Percentiles rank a stretch among this genome's conserved stretches.
Conservation (phyloP, 2,888 invertebrate species). For the Neria commutata region DNA sequence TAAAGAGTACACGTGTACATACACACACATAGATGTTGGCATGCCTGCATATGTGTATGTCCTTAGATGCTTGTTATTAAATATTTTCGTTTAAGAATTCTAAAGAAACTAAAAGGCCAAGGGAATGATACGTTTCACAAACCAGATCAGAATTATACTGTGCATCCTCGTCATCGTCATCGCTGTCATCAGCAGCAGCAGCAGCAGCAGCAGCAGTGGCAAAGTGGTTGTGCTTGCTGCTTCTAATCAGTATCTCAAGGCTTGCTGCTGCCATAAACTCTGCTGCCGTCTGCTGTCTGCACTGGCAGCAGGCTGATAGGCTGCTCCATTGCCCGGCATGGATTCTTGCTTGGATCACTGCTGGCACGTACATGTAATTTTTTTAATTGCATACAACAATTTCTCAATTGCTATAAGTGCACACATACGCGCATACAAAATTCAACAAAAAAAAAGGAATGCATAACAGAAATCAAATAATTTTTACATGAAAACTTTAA, state of each 20-base stretch:
- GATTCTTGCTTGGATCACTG: neutral
- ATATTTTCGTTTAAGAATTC: constrained; percentile 21
- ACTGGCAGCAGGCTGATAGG: constrained; percentile 18
- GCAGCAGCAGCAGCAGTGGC: constrained; percentile 10
- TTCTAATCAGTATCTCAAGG: constrained; percentile 2
- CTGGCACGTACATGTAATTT: constrained; percentile 53
- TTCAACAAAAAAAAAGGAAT: constrained; percentile 2
- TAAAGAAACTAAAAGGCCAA: constrained; percentile 3
- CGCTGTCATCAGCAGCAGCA: constrained; percentile 13
- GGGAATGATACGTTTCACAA: neutral
- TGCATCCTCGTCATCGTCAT: constrained; percentile 9
- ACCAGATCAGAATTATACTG: constrained; percentile 7
- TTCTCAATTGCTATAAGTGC: constrained; percentile 43
- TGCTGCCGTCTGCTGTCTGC: constrained; percentile 5
- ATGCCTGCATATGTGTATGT: too few species aligned
- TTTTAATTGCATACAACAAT: constrained; percentile 53
- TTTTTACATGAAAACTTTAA: constrained; percentile 4
- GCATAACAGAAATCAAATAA: neutral
- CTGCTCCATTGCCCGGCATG: neutral
- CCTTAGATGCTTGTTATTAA: constrained; percentile 24
- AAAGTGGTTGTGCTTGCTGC: constrained; percentile 19
- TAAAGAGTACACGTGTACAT: too few species aligned
- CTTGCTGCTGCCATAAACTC: constrained; percentile 13
- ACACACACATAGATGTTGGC: too few species aligned
- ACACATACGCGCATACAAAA: constrained; percentile 9